phyloP scores from a whole-genome alignment of 2,113 vertebrate genomes.

The Trogon surrucura region DNA sequence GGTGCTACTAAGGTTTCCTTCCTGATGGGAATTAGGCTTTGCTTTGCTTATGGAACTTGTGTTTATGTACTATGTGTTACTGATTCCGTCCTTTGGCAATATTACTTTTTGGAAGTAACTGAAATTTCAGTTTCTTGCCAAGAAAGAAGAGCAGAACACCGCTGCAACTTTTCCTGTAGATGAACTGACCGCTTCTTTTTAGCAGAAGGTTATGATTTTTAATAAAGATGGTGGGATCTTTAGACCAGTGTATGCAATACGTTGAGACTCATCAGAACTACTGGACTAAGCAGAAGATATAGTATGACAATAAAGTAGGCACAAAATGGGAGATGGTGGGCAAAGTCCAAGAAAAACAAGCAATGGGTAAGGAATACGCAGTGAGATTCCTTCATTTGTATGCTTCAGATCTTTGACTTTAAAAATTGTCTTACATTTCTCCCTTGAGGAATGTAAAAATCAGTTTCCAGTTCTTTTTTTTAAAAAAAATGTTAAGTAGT shows the following conservation, averaged over 20 bases:
- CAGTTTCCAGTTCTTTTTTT: neutral
- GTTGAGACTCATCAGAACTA: neutral
- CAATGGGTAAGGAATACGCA: neutral
- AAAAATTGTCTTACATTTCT: neutral
- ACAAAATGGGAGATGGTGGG: neutral
- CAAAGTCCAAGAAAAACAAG: neutral
- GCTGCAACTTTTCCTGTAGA: neutral
- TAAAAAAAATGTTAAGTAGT: neutral
- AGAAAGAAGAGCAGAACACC: slow-evolving; percentile 11
- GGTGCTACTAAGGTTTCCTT: neutral
- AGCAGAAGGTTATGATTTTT: slow-evolving; percentile 1
- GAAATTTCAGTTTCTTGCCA: neutral
- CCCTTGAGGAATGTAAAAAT: neutral
- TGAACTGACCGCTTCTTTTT: slow-evolving; percentile 16
- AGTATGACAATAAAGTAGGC: neutral
- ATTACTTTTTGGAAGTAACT: neutral
- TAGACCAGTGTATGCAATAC: neutral
- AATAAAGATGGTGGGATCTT: neutral
- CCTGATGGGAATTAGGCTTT: neutral
- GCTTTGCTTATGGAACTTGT: neutral
- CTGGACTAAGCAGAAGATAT: neutral
- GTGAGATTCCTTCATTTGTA: neutral
- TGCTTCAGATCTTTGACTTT: neutral
- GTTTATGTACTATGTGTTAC: neutral
- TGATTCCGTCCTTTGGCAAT: neutral